phyloP scores from a whole-genome alignment of 2,113 vertebrate species.

The Pedionomus torquatus region DNA sequence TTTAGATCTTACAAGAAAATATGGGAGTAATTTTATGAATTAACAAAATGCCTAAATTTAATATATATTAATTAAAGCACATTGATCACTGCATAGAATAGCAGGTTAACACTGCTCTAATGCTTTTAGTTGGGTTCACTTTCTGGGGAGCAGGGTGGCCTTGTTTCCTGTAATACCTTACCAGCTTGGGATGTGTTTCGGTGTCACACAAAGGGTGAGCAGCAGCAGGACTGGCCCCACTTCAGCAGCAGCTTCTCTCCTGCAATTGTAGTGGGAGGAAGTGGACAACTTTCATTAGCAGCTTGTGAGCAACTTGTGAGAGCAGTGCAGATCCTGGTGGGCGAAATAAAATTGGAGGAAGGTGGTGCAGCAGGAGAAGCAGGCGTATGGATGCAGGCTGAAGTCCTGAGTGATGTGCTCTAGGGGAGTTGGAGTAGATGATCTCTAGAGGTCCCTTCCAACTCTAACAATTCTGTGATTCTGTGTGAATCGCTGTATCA shows the following conservation, averaged over 20 bases:
- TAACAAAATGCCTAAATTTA: neutral
- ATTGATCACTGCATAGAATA: neutral
- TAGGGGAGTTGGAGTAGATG: too few relatives aligned
- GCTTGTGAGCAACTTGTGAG: neutral
- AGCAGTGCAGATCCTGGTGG: accelerated
- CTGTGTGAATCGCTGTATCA: too few relatives aligned
- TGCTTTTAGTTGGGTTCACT: neutral
- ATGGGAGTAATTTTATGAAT: neutral
- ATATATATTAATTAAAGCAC: neutral
- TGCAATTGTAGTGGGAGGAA: neutral
- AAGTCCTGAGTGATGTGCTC: too few relatives aligned
- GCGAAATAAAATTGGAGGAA: neutral
- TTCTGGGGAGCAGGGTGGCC: neutral
- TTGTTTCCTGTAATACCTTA: neutral
- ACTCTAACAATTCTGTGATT: too few relatives aligned
- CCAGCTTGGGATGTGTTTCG: neutral
- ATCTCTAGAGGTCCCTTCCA: too few relatives aligned
- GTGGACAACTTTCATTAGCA: neutral
- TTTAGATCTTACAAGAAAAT: neutral
- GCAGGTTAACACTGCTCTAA: neutral
- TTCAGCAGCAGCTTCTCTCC: neutral
- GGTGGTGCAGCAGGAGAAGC: neutral
- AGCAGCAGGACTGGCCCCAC: neutral
- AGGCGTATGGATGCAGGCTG: too few relatives aligned
- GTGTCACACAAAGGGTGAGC: neutral